A percentile compares a stretch with the other conserved stretches of the same genome.
Conservation (phyloP, 2,113 vertebrate species). For the Eulemur macaco region DNA sequence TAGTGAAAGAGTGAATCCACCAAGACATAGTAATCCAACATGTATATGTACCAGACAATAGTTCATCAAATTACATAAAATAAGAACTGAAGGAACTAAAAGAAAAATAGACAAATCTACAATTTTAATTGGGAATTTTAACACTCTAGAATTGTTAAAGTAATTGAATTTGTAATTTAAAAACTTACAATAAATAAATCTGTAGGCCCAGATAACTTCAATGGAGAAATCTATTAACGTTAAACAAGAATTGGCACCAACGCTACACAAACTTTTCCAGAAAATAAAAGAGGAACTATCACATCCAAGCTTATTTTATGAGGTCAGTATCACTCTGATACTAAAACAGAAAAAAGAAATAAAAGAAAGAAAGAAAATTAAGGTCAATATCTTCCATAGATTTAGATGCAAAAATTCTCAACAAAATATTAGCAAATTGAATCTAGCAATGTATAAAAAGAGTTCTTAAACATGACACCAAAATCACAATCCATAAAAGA, state of each 20-base stretch:
- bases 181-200: constrained; percentile 8
- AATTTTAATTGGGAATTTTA: neutral
- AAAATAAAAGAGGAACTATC: neutral
- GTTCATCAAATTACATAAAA: neutral
- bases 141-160: neutral
- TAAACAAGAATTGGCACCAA: neutral
- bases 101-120: neutral
- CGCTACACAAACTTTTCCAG: neutral
- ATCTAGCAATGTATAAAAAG: neutral
- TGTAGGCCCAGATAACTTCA: neutral
- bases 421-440: neutral
- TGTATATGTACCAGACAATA: neutral
- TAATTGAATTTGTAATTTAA: neutral
- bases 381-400: neutral
- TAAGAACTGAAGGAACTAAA: constrained; percentile 1
- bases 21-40: neutral
- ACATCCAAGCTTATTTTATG: neutral
- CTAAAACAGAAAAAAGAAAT: neutral
- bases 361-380: neutral
- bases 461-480: neutral
- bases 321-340: neutral
- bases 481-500: neutral
- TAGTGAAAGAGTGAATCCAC: neutral
- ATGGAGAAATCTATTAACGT: neutral
- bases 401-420: neutral